Evolutionary conservation across 2,888 invertebrate genomes (phyloP).

Genomic region (Boloria euphrosyne): DNA sequence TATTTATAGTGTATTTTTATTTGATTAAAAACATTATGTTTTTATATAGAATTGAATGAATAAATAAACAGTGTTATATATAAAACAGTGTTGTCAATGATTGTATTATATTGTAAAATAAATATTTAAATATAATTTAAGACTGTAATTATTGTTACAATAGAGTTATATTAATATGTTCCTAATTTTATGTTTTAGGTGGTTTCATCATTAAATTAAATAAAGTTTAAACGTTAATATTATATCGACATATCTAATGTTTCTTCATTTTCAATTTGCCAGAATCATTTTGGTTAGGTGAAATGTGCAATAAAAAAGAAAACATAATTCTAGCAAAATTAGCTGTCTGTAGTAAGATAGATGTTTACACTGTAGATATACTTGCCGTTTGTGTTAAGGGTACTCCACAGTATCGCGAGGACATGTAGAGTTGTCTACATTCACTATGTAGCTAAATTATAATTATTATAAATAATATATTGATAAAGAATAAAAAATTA

Average conservation of each 20-base stretch:
- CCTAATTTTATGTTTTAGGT: slow-evolving; percentile 70
- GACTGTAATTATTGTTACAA: slow-evolving; percentile 72
- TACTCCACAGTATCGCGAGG: slow-evolving; percentile 51
- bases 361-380: slow-evolving; percentile 60
- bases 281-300: slow-evolving; percentile 44
- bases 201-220: slow-evolving; percentile 23
- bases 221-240: slow-evolving; percentile 7
- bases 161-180: slow-evolving; percentile 61
- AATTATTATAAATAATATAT: slow-evolving; percentile 81
- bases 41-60: slow-evolving; percentile 33
- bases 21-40: slow-evolving; percentile 22
- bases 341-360: slow-evolving; percentile 59
- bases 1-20: slow-evolving; percentile 29
- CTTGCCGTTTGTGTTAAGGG: slow-evolving; percentile 60
- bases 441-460: slow-evolving; percentile 76
- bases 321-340: slow-evolving; percentile 57
- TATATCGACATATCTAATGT: slow-evolving; percentile 30
- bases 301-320: slow-evolving; percentile 76
- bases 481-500: slow-evolving; percentile 79
- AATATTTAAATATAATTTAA: slow-evolving; percentile 66
- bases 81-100: slow-evolving; percentile 34
- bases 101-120: slow-evolving; percentile 68
- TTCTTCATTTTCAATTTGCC: slow-evolving; percentile 23
- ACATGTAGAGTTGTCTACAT: slow-evolving; percentile 60
- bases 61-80: slow-evolving; percentile 28